These are phyloP conservation scores for Apamea epomidion DNA, from an alignment of 2,888 invertebrate species.

Conservation along the genomic window DNA sequence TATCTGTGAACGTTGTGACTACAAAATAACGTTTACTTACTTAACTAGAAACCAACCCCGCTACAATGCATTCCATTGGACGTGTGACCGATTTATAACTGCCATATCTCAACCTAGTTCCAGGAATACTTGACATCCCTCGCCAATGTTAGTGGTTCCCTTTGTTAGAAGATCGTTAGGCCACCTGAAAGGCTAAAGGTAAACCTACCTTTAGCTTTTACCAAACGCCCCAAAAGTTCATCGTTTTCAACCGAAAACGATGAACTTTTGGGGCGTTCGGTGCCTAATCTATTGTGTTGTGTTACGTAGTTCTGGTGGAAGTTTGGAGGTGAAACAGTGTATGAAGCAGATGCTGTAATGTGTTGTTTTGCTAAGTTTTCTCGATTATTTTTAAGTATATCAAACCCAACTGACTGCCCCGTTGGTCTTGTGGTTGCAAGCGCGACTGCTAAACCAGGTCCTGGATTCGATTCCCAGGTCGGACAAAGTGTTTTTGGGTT, in stretches of 20 bases:
- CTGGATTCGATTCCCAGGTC: no score
- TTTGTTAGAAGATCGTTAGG: conserved; percentile 50
- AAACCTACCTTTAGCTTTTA: no score
- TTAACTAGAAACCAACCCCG: neutral
- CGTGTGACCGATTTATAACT: conserved; percentile 26
- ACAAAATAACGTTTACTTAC: neutral
- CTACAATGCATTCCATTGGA: conserved; percentile 17
- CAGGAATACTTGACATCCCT: conserved; percentile 46
- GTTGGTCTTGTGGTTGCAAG: no score
- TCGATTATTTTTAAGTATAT: neutral
- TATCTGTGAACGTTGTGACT: neutral
- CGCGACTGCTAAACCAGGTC: no score
- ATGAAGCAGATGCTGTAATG: neutral
- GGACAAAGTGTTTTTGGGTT: no score
- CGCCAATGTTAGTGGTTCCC: conserved; percentile 17
- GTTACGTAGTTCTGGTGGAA: neutral
- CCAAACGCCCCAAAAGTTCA: no score
- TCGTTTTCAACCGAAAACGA: no score
- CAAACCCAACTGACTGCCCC: neutral
- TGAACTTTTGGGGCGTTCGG: conserved; percentile 20
- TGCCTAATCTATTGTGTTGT: conserved; percentile 9
- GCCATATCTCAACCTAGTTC: conserved; percentile 38
- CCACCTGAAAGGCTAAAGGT: conserved; percentile 32
- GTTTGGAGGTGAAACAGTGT: neutral
- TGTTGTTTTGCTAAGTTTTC: neutral